Evolutionary conservation across 2,797 vertebrate species (phyloP), one percentile per base, ranked within the genome.

Genomic region (Xenentodon cancila): DNA sequence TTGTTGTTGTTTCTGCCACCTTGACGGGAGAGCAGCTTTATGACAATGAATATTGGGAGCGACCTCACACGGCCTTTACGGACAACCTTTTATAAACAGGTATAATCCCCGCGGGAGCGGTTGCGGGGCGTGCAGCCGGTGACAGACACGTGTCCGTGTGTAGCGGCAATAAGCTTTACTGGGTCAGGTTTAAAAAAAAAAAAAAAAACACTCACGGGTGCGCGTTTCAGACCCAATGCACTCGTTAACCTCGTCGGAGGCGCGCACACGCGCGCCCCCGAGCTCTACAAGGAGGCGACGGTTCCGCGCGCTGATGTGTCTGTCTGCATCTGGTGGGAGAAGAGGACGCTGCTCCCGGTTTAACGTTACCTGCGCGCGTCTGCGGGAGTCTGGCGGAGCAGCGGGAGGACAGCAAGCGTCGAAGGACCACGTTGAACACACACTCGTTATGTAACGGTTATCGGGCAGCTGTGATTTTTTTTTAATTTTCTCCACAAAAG

Each of bases 21-120:
- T 80, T 78, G 53, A 66, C 71, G 30, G 4, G 9, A 15, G 9
- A 5, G 1, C 50, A 70, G 71, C 55, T 65, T 57, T 64, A 75
- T 81, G 70, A 84, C 79, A 87, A 87, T 84, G 79, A 80, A 81
- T 84, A 87, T 77, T 46, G 79, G 62, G 67, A 86, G 73, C 87
- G 85, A 90, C 87, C 89, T 88, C 73, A 89, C 66, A 69, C 84
- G 88, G 90, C 90, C 89, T 89, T 89, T 77, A 85, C 69, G 75
- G 77, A 72, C 74, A 62, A 71, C 49, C 73, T 51, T 30, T 59
- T 32, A 47, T 43, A 74, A 80, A 75, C 71, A 63, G 61, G 25
- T 68, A 37, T 81, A 84, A 84, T 84, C 77, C 62, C 70, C 42
- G 57, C 1, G 66, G 53, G 73, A 50, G 64, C 58, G 65, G 44